phyloP scores from a whole-genome alignment of 2,113 vertebrate genomes.

The Ageneiosus marmoratus region DNA sequence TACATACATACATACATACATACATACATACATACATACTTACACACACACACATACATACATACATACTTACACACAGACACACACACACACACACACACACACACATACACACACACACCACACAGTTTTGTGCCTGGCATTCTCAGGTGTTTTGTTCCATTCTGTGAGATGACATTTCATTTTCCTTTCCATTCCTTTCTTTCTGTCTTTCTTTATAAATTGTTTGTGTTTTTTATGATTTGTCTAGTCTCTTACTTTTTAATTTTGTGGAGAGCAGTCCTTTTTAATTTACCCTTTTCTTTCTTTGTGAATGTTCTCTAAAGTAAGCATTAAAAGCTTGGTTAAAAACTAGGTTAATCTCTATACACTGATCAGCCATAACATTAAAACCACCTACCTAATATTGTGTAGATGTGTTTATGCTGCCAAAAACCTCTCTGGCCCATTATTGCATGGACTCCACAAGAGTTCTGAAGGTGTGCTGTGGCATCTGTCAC shows the following conservation, averaged over 20 bases:
- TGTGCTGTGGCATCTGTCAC: too few relatives aligned
- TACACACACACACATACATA: neutral
- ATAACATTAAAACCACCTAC: too few relatives aligned
- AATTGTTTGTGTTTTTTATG: neutral
- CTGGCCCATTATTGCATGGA: too few relatives aligned
- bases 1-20: too few relatives aligned
- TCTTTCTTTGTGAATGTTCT: neutral
- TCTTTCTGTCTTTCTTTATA: neutral
- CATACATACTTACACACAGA: too few relatives aligned
- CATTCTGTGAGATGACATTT: neutral
- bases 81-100: too few relatives aligned
- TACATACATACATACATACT: neutral
- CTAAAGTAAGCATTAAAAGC: neutral
- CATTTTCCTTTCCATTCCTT: neutral
- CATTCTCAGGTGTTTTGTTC: constrained; percentile 13
- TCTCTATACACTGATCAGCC: neutral
- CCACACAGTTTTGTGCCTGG: neutral
- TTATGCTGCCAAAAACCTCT: too few relatives aligned
- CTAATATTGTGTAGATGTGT: too few relatives aligned
- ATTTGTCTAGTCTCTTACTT: neutral
- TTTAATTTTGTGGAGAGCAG: neutral
- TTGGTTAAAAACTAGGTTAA: neutral
- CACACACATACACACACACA: neutral
- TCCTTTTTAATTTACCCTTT: neutral
- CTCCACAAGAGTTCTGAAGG: too few relatives aligned